A percentile compares a stretch with the other conserved stretches of the same genome.
phyloP scores from a whole-genome alignment of 2,888 invertebrate genomes.

The Synanthedon vespiformis region DNA sequence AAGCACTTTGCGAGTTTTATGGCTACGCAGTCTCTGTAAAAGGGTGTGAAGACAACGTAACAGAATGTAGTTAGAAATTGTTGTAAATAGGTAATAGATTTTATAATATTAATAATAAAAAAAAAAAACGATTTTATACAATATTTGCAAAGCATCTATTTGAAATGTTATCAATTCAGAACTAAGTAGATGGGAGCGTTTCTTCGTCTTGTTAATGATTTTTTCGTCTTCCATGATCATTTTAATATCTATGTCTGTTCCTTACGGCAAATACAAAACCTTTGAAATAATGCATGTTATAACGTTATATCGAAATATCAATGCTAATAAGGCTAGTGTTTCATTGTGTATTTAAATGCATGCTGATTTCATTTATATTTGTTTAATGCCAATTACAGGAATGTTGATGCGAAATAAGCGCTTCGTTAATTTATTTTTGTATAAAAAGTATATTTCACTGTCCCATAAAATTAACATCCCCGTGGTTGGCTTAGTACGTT shows the following conservation, averaged over 20 bases:
- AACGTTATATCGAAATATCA: neutral
- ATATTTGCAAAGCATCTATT: slow-evolving; percentile 27
- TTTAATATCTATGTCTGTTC: slow-evolving; percentile 13
- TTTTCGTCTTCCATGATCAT: slow-evolving; percentile 16
- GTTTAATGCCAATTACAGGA: slow-evolving; percentile 4
- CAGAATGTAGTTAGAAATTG: slow-evolving; percentile 42
- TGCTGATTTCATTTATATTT: neutral
- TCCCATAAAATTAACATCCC: slow-evolving; percentile 2
- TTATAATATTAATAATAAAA: slow-evolving; percentile 20
- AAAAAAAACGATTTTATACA: slow-evolving; percentile 44
- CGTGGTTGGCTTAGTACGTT: neutral
- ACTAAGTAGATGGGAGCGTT: slow-evolving; percentile 14
- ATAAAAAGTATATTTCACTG: neutral
- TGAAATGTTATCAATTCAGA: slow-evolving; percentile 20
- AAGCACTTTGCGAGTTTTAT: neutral
- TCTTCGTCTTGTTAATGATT: slow-evolving; percentile 27
- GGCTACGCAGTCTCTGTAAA: neutral
- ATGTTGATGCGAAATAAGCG: slow-evolving; percentile 2
- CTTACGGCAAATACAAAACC: slow-evolving; percentile 9
- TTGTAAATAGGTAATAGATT: slow-evolving; percentile 52
- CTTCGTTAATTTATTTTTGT: neutral
- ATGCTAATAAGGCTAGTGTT: slow-evolving; percentile 6
- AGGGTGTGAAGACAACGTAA: slow-evolving; percentile 40
- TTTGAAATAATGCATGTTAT: slow-evolving; percentile 1
- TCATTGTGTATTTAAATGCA: neutral